Evolutionary conservation across 2,888 invertebrate species (phyloP).

Genomic region (Cosmopolites sordidus): DNA sequence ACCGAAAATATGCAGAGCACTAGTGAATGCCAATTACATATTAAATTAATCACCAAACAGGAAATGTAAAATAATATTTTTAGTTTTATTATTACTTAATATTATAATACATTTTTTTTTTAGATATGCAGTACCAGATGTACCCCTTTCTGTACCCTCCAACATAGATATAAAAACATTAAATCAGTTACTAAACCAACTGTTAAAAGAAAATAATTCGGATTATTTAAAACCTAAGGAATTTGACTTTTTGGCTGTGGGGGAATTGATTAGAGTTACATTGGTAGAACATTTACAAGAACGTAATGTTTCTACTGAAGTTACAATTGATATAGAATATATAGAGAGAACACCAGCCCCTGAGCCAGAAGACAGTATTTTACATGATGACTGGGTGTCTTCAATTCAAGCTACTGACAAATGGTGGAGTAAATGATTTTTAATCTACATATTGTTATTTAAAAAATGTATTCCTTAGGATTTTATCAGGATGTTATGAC

Average conservation of each 20-base stretch:
- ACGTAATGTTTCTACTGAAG: constrained; percentile 74
- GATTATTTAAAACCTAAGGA: constrained; percentile 51
- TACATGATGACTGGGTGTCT: constrained; percentile 98
- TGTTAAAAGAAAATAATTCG: constrained; percentile 61
- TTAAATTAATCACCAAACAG: constrained; percentile 76
- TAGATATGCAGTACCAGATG: constrained; percentile 85
- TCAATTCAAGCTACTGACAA: constrained; percentile 34
- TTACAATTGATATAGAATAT: constrained; percentile 86
- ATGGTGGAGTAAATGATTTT: too few species aligned
- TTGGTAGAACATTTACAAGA: constrained; percentile 73
- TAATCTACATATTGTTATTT: too few species aligned
- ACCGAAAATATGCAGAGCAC: constrained; percentile 28
- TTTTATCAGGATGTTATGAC: constrained; percentile 90
- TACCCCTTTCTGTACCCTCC: constrained; percentile 76
- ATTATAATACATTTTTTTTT: constrained; percentile 32
- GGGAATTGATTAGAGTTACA: constrained; percentile 72
- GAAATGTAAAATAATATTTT: constrained; percentile 69
- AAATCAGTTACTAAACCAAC: constrained; percentile 73
- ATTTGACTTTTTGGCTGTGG: constrained; percentile 84
- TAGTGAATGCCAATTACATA: constrained; percentile 65
- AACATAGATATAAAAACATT: constrained; percentile 65
- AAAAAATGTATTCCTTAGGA: too few species aligned
- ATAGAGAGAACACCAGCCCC: constrained; percentile 87
- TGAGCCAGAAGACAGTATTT: constrained; percentile 83
- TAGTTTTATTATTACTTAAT: background rate